phyloP scores from a whole-genome alignment of 2,888 invertebrate species.

The Pollenia griseotomentosa region DNA sequence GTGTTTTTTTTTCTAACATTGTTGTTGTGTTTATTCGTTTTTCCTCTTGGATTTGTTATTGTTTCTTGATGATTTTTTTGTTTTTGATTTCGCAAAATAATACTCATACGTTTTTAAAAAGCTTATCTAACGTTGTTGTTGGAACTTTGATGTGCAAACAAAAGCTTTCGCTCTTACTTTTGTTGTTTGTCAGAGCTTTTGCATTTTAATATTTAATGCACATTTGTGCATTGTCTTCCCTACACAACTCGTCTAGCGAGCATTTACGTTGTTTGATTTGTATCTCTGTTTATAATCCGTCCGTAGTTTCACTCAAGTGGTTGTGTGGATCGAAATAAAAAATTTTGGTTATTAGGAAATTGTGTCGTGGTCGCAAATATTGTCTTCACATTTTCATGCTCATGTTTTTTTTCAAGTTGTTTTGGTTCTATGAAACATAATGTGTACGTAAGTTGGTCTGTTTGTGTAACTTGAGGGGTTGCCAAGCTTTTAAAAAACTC shows the following conservation, averaged over 20 bases:
- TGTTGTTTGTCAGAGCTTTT: slow-evolving; percentile 34
- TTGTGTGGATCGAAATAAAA: slow-evolving; percentile 45
- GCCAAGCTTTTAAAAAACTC: slow-evolving; percentile 11
- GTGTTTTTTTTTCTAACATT: background rate
- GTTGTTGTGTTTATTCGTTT: slow-evolving; percentile 5
- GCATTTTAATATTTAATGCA: slow-evolving; percentile 59
- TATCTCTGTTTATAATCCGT: slow-evolving; percentile 49
- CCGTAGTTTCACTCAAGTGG: slow-evolving; percentile 51
- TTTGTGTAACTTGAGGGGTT: slow-evolving; percentile 8
- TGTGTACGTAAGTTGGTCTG: background rate
- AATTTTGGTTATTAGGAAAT: slow-evolving; percentile 65
- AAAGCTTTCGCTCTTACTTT: slow-evolving; percentile 50
- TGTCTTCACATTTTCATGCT: slow-evolving; percentile 49
- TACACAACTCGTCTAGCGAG: slow-evolving; percentile 22
- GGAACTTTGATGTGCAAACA: background rate
- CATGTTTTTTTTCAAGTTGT: slow-evolving; percentile 21
- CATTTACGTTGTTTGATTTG: slow-evolving; percentile 15
- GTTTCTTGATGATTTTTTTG: background rate
- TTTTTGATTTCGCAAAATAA: slow-evolving; percentile 38
- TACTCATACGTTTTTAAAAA: slow-evolving; percentile 47
- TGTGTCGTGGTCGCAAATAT: slow-evolving; percentile 67
- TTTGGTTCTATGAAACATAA: slow-evolving; percentile 2
- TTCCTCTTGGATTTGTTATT: slow-evolving; percentile 8
- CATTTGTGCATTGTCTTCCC: slow-evolving; percentile 38
- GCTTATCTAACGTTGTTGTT: slow-evolving; percentile 41